Evolutionary conservation across 2,888 invertebrate genomes (phyloP).

Genomic region (Meliscaeva auricollis): DNA sequence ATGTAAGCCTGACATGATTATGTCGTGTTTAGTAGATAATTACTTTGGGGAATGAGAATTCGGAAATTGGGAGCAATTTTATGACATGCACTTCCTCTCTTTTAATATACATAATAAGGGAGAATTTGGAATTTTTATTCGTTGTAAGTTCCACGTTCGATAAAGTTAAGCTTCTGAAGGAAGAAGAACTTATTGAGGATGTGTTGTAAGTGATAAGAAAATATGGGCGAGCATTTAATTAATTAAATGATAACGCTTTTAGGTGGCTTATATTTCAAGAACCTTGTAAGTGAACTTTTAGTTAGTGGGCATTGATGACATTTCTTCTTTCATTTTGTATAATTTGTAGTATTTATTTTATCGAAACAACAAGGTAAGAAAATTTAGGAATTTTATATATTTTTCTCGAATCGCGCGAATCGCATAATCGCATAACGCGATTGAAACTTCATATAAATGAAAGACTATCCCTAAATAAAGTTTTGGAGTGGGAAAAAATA

Average conservation of each 20-base stretch:
- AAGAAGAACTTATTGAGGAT: background rate
- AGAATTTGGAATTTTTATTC: conserved; percentile 9
- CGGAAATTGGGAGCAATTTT: conserved; percentile 41
- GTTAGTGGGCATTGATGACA: too few species aligned
- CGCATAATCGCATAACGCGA: too few species aligned
- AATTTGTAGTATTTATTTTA: too few species aligned
- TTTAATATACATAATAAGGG: background rate
- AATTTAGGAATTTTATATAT: too few species aligned
- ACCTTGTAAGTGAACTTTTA: background rate
- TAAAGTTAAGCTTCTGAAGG: background rate
- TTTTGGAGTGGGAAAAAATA: too few species aligned
- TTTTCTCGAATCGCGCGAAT: too few species aligned
- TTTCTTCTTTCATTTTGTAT: too few species aligned
- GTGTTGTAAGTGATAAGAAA: conserved; percentile 2
- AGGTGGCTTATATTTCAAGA: background rate
- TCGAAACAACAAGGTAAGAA: too few species aligned
- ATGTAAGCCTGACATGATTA: conserved; percentile 72
- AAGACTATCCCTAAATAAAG: too few species aligned
- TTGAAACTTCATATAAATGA: too few species aligned
- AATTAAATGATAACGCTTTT: background rate
- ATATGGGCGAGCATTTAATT: background rate
- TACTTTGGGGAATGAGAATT: conserved; percentile 26
- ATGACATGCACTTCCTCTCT: conserved; percentile 42
- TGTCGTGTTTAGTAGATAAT: conserved; percentile 70
- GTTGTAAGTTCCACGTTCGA: background rate